Base-by-base conservation (phyloP, 2,888 invertebrate species). In the Marronus borbonicus region DNA sequence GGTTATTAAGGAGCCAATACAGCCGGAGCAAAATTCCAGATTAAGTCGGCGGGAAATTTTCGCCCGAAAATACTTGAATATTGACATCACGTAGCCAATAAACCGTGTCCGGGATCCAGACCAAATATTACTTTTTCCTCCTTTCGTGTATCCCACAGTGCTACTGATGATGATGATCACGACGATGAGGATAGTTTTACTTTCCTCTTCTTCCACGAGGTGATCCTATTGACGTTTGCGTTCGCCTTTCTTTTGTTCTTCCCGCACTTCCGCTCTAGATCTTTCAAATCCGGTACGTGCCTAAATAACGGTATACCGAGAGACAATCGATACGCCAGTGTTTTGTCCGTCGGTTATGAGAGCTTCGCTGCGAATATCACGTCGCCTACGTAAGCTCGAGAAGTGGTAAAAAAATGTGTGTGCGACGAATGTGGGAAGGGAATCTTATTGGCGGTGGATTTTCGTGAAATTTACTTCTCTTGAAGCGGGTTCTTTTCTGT, bases 41-140 rank as follows among this genome's bases (percentile, higher is more conserved):
- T 58, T 36, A 72, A 72, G 72, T 28, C 69, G 17, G 28, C 24
- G 52, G 31, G 52, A 69, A 58, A 68, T 49, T 55, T 72, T 72
- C 10, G 55, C 58, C n/a, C 50, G 58, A 74, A n/a, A 7, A 44
- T 31, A 39, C 50, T 84, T 84, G 84, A 83, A 85, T 85, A 86
- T 86, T 86, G 85, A 86, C 84, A 84, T 85, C 86, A 86, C 86
- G 86, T 86, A 86, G 84, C 84, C 86, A 86, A 86, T 86, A 86
- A 86, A 85, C 84, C 83, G 85, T 84, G 85, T 84, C 83, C 84
- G 83, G 84, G 85, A 85, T 84, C 84, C 81, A 83, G 82, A 84
- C 83, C 84, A 85, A 86, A 85, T 84, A 85, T 85, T 85, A 85
- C 84, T 85, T 83, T 84, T 83, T 82, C 83, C 58, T 82, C 82